Conservation (phyloP, 2,113 vertebrate species). For the Charadrius vociferus region DNA sequence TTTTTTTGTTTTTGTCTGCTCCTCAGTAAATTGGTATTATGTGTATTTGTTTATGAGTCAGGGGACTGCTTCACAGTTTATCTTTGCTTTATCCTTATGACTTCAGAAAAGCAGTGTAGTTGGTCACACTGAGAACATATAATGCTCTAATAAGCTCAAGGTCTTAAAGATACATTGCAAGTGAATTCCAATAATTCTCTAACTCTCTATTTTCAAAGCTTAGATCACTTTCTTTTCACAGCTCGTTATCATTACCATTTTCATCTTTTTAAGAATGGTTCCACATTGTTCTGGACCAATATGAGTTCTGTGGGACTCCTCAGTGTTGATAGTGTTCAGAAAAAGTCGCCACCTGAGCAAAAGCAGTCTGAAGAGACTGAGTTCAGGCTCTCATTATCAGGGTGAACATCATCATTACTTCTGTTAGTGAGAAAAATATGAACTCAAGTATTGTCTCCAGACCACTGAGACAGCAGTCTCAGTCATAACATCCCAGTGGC, state of each 20-base stretch:
- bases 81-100: neutral
- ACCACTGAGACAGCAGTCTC: neutral
- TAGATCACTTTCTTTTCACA: neutral
- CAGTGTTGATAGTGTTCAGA: neutral
- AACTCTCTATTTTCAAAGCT: neutral
- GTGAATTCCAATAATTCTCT: neutral
- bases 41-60: neutral
- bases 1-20: neutral
- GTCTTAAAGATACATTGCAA: neutral
- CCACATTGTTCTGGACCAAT: rapidly evolving
- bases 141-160: neutral
- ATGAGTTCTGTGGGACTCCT: neutral
- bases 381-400: neutral
- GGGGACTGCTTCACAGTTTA: neutral
- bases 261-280: neutral
- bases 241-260: neutral
- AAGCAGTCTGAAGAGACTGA: neutral
- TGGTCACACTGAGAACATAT: neutral
- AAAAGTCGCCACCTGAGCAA: neutral
- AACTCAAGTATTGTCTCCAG: neutral
- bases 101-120: neutral
- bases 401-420: neutral
- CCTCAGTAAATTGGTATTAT: neutral
- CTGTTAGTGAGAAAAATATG: neutral
- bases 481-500: slow-evolving; percentile 32